These are phyloP conservation scores for Cossypha caffra DNA, from an alignment of 2,797 vertebrate genomes.

Conservation along the genomic window DNA sequence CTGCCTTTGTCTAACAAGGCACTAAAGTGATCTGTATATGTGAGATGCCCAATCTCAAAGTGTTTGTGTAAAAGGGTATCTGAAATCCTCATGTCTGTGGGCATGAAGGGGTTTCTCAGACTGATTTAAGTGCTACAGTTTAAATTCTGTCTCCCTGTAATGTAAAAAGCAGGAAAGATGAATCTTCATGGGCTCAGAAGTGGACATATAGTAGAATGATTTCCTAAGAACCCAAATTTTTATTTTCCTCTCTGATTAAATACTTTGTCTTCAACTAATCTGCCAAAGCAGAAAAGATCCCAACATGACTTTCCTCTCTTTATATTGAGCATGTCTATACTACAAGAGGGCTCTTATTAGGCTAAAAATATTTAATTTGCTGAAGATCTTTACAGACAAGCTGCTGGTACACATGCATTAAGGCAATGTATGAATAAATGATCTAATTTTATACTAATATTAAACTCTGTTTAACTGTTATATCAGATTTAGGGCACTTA, in stretches of 20 bases:
- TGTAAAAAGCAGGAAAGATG: neutral
- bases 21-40: neutral
- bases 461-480: neutral
- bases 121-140: neutral
- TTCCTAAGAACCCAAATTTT: neutral
- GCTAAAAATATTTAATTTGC: neutral
- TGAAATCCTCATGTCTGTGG: neutral
- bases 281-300: neutral
- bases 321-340: neutral
- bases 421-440: neutral
- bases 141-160: neutral
- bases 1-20: neutral
- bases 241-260: neutral
- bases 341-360: neutral
- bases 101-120: neutral
- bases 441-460: neutral
- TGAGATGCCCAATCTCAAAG: neutral
- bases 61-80: neutral
- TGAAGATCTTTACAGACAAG: neutral
- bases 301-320: neutral
- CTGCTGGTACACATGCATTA: neutral
- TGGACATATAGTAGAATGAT: accelerated
- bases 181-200: neutral
- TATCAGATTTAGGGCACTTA: neutral
- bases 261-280: neutral